Conservation (phyloP, 2,888 invertebrate species). For the Stomorhina lunata region DNA sequence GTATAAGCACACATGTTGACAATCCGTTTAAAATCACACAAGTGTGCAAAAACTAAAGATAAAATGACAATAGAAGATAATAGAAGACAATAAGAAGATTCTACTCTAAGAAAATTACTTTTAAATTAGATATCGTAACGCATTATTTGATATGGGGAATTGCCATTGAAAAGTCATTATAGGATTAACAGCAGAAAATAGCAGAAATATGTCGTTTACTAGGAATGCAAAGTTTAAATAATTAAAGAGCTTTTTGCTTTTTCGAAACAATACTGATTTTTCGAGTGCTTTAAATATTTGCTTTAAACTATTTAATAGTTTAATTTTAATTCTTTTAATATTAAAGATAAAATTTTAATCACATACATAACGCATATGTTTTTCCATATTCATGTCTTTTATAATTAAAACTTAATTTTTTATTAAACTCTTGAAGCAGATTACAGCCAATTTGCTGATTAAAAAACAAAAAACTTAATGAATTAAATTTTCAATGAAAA, state of each 20-base stretch:
- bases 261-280: no score
- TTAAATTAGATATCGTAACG: neutral
- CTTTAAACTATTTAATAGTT: no score
- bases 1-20: neutral
- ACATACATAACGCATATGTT: no score
- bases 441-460: slow-evolving; percentile 17
- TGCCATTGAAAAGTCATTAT: neutral
- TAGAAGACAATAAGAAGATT: neutral
- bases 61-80: neutral
- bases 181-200: neutral
- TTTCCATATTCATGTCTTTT: no score
- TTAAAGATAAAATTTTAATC: no score
- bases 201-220: neutral
- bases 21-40: neutral
- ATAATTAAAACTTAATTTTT: neutral
- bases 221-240: neutral
- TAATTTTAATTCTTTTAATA: no score
- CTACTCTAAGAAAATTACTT: neutral
- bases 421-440: neutral
- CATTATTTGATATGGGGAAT: neutral
- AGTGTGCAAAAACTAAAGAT: neutral
- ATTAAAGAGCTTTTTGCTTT: no score
- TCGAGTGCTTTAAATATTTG: no score
- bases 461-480: neutral
- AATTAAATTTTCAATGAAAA: neutral